Conservation (phyloP, 1,140 invertebrate species). For the Parapsyche elsis region DNA sequence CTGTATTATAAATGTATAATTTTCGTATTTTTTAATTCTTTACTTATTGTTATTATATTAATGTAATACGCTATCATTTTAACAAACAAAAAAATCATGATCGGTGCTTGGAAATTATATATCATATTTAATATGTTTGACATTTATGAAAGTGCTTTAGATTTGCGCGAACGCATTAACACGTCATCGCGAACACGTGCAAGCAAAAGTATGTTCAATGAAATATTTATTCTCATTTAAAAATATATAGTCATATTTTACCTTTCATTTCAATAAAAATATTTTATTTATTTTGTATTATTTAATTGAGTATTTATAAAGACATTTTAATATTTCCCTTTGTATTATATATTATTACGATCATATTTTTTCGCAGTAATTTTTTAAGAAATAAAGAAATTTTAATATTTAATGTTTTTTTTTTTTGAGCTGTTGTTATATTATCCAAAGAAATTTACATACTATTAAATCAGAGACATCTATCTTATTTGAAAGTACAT, state of each 20-base stretch:
- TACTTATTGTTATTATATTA: background rate
- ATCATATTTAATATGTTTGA: background rate
- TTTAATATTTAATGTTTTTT: background rate
- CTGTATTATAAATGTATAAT: background rate
- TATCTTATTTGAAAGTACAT: too few species aligned
- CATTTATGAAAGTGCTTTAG: too few species aligned
- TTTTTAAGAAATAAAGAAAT: slow-evolving; percentile 31
- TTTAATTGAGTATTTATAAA: slow-evolving; percentile 21
- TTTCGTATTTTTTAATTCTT: background rate
- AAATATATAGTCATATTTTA: background rate
- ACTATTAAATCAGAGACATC: too few species aligned
- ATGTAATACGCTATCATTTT: background rate
- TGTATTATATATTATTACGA: slow-evolving; percentile 4
- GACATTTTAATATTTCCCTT: slow-evolving; percentile 22
- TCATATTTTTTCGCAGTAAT: slow-evolving; percentile 17
- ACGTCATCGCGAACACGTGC: too few species aligned
- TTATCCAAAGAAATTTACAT: too few species aligned
- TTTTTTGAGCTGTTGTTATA: background rate
- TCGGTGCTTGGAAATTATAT: slow-evolving; percentile 28
- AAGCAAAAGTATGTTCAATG: too few species aligned
- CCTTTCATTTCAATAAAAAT: background rate
- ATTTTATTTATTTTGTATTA: slow-evolving; percentile 22
- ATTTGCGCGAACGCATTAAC: too few species aligned
- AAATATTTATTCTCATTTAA: background rate
- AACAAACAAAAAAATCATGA: slow-evolving; percentile 12